Conservation (phyloP, 1,140 invertebrate species). For the Zaprionus davidi region DNA sequence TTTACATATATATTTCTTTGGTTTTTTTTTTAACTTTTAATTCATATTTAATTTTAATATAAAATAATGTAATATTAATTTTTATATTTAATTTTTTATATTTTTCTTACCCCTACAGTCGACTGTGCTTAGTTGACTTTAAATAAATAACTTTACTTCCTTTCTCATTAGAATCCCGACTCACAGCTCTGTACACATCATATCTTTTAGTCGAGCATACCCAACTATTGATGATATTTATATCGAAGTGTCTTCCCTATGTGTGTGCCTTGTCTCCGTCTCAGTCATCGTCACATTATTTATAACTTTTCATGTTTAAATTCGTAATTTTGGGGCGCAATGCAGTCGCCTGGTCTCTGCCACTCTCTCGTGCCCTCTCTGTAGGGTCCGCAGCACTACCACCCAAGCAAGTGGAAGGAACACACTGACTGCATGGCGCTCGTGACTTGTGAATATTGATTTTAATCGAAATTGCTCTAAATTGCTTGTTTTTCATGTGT, state of each 20-base stretch:
- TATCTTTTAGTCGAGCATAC: constrained; percentile 1
- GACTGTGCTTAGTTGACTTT: too few relatives aligned
- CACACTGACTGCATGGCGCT: constrained; percentile 34
- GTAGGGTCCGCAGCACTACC: constrained; percentile 13
- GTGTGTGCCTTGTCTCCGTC: constrained; percentile 15
- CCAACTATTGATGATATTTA: not conserved
- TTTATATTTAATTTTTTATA: too few relatives aligned
- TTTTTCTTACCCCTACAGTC: too few relatives aligned
- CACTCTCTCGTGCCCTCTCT: constrained; percentile 1
- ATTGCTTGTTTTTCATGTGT: constrained; percentile 68
- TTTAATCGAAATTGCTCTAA: constrained; percentile 80
- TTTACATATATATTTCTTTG: too few relatives aligned
- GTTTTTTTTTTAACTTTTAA: too few relatives aligned
- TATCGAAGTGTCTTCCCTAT: constrained; percentile 5
- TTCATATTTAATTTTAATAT: too few relatives aligned
- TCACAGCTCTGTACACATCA: not conserved
- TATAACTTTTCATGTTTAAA: constrained; percentile 82
- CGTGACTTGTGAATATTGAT: constrained; percentile 77
- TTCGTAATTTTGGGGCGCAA: constrained; percentile 76
- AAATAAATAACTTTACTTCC: too few relatives aligned
- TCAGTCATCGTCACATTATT: constrained; percentile 71
- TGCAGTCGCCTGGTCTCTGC: constrained; percentile 23
- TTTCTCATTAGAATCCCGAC: too few relatives aligned
- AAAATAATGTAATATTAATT: too few relatives aligned
- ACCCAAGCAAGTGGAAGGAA: constrained; percentile 22